Percentiles rank a stretch among this genome's conserved stretches.
phyloP scores from a whole-genome alignment of 2,113 vertebrate species.

The Equus quagga region DNA sequence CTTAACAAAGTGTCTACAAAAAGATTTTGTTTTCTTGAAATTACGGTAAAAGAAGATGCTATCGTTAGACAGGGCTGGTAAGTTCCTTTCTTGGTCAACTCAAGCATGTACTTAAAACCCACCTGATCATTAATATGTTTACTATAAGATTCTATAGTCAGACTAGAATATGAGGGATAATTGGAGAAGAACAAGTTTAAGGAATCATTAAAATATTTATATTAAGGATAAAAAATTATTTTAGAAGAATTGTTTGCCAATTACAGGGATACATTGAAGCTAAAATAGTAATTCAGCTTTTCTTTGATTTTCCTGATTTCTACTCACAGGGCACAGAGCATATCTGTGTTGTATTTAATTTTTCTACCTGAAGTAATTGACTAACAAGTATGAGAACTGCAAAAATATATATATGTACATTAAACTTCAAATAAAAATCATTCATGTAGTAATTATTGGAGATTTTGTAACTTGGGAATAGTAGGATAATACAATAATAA shows the following conservation, averaged over 20 bases:
- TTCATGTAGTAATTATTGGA: not conserved
- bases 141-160: not conserved
- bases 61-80: not conserved
- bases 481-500: not conserved
- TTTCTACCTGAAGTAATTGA: not conserved
- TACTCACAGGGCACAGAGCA: not conserved
- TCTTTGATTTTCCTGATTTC: not conserved
- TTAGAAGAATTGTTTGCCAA: not conserved
- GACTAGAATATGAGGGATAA: not conserved
- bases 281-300: not conserved
- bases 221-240: not conserved
- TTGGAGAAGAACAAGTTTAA: not conserved
- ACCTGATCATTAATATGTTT: not conserved
- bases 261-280: not conserved
- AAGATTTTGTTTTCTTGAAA: not conserved
- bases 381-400: not conserved
- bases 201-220: not conserved
- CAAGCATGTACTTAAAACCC: not conserved
- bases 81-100: not conserved
- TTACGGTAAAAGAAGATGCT: not conserved
- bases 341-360: not conserved
- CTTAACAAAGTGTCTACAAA: not conserved
- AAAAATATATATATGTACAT: not conserved
- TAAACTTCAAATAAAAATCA: not conserved
- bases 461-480: not conserved